These are phyloP conservation scores for Istiophorus platypterus DNA, from an alignment of 2,113 vertebrate species.

Conservation along the genomic window DNA sequence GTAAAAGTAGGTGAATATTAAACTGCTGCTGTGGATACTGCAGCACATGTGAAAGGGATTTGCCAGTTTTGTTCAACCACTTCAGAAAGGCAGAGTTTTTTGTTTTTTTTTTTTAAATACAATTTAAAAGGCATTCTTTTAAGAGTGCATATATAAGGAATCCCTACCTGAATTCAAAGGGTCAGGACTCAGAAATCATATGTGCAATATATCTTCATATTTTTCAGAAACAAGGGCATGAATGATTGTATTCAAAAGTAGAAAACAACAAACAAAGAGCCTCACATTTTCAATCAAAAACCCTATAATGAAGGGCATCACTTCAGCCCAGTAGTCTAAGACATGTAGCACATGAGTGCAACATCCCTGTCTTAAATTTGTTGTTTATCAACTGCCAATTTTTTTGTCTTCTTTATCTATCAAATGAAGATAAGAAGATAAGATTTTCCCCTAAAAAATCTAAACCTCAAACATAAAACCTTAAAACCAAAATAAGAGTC, in stretches of 20 bases:
- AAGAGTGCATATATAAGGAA: too few relatives aligned
- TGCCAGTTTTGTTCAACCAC: background rate
- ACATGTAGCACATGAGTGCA: background rate
- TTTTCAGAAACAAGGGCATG: background rate
- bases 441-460: background rate
- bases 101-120: background rate
- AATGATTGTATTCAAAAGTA: background rate
- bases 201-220: background rate
- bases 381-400: background rate
- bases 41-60: slow-evolving; percentile 4
- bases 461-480: background rate
- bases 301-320: background rate
- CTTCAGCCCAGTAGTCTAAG: background rate
- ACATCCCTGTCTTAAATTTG: background rate
- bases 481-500: background rate
- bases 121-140: background rate
- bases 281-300: background rate
- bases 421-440: background rate
- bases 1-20: slow-evolving; percentile 21
- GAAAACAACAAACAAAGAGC: background rate
- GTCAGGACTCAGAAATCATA: background rate
- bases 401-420: background rate
- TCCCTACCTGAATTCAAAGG: too few relatives aligned
- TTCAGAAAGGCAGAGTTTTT: background rate
- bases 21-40: slow-evolving; percentile 9